Percentiles rank a stretch among this genome's conserved stretches.
Evolutionary conservation across 2,797 vertebrate genomes (phyloP).

Genomic region (Glossophaga mutica): DNA sequence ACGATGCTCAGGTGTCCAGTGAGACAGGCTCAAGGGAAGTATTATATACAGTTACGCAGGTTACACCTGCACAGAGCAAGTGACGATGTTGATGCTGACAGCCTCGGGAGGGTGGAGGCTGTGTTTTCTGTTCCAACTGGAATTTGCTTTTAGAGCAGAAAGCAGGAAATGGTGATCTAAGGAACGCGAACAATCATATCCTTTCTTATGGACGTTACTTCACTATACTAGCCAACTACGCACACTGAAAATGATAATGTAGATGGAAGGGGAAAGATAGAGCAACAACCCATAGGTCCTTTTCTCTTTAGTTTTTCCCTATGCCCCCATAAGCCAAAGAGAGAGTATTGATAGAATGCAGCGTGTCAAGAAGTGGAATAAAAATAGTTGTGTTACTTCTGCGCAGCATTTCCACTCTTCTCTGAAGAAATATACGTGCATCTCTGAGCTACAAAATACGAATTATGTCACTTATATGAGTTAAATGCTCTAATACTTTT

Average conservation of each 20-base stretch:
- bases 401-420: background rate
- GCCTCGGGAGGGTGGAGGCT: background rate
- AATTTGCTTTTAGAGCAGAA: background rate
- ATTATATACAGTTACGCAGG: too few species aligned
- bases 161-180: background rate
- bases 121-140: background rate
- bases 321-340: background rate
- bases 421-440: background rate
- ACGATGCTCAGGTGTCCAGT: too few species aligned
- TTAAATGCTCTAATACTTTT: background rate
- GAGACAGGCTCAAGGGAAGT: background rate
- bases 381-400: background rate
- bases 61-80: background rate
- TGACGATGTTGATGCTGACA: background rate
- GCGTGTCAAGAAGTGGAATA: background rate
- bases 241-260: background rate
- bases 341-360: background rate
- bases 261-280: background rate
- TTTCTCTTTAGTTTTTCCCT: background rate
- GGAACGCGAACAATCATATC: background rate
- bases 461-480: background rate
- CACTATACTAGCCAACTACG: background rate
- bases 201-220: background rate
- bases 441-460: background rate
- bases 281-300: background rate